Conservation (phyloP, 2,797 vertebrate genomes). For the Poecilia velifera region DNA sequence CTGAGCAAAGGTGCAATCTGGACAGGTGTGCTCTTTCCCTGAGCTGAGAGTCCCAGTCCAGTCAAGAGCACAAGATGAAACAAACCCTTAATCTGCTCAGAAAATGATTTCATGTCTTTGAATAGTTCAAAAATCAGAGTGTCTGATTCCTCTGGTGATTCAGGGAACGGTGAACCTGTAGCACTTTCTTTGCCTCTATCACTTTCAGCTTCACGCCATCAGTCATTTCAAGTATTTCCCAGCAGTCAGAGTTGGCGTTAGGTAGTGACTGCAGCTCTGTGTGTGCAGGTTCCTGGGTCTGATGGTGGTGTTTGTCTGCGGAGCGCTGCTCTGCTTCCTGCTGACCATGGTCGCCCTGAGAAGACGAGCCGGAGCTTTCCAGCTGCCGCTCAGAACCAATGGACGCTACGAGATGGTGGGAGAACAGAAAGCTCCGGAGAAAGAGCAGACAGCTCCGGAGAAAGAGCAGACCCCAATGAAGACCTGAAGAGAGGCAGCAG, state of each 20-base stretch:
- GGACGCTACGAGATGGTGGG: slow-evolving; percentile 35
- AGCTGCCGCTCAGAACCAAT: background rate
- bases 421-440: background rate
- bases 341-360: slow-evolving; percentile 66
- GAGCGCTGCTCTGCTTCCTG: slow-evolving; percentile 75
- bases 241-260: background rate
- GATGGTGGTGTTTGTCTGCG: slow-evolving; percentile 73
- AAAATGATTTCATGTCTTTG: background rate
- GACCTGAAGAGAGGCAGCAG: slow-evolving; percentile 11
- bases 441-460: background rate
- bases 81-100: background rate
- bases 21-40: background rate
- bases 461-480: slow-evolving; percentile 16
- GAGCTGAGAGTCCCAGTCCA: background rate
- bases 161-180: background rate
- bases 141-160: background rate
- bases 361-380: background rate
- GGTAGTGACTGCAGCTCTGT: background rate
- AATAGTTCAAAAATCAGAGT: background rate
- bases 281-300: slow-evolving; percentile 79
- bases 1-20: no score
- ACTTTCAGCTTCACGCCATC: background rate
- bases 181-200: background rate
- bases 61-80: background rate
- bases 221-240: background rate